Percentiles rank a stretch among this genome's conserved stretches.
These are phyloP conservation scores for Girardinus metallicus DNA, from an alignment of 2,797 vertebrate genomes.

Conservation along the genomic window DNA sequence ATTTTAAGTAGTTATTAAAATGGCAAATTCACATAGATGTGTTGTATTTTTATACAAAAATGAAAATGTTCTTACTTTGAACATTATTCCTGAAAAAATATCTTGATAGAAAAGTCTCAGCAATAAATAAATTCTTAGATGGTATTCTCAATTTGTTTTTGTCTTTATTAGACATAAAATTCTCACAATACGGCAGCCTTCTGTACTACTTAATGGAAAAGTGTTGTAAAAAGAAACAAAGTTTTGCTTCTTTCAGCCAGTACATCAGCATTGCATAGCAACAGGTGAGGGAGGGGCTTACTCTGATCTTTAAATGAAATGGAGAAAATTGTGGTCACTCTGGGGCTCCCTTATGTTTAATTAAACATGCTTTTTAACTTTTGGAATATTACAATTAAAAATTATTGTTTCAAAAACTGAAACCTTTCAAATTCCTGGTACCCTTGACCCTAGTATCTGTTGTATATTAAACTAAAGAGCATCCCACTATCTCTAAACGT, in stretches of 20 bases:
- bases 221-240: not conserved
- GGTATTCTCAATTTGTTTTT: slow-evolving; percentile 8
- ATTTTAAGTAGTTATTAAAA: not conserved
- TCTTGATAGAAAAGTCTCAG: not conserved
- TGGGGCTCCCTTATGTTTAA: not conserved
- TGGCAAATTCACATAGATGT: not conserved
- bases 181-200: not conserved
- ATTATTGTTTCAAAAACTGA: not conserved
- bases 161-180: not conserved
- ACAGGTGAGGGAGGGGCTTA: not conserved
- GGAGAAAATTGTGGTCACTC: not conserved
- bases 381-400: not conserved
- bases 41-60: not conserved
- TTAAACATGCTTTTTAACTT: not conserved
- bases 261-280: not conserved
- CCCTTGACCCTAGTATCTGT: not conserved
- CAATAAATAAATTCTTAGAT: slow-evolving; percentile 1
- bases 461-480: slow-evolving; percentile 7
- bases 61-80: not conserved
- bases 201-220: not conserved
- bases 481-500: slow-evolving; percentile 9
- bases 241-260: not conserved
- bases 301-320: not conserved
- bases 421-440: not conserved
- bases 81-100: not conserved